Base-by-base conservation (phyloP, 2,888 invertebrate genomes). In the Drosophila anomelani region DNA sequence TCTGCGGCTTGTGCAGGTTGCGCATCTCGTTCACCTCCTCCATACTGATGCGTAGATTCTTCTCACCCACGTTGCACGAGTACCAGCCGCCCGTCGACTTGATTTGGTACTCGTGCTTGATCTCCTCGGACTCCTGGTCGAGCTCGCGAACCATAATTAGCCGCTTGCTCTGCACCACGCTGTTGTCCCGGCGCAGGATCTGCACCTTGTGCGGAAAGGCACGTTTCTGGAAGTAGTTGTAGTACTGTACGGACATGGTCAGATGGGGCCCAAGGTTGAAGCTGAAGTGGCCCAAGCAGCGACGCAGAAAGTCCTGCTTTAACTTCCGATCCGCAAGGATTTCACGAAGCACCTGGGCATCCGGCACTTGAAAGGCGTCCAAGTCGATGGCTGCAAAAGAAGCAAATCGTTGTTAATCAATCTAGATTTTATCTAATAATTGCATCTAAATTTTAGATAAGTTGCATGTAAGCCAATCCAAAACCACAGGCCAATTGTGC, bases 171-270 rank as follows among this genome's bases (percentile, higher is more conserved):
- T 92, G 91, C 4, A 95, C 92, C n/a, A 93, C 75, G 32, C 93
- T 93, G 91, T 94, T 94, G 47, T 93, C 94, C 15, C 93, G 93
- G 26, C 94, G 92, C 58, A 93, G 81, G 53, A 94, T 89, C 63
- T 92, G 90, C 4, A 93, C 90, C 75, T 93, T 93, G 70, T 93
- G 93, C 1, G 93, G 93, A 51, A 89, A 89, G 56, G 91, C 82
- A 13, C 84, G 89, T 43, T 92, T 92, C 62, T 90, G 83, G 29
- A 90, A 91, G 56, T 91, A 92, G 69, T 93, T 94, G 78, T 94
- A 96, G 80, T 95, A 93, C 76, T 94, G 94, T 36, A 95, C 95
- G 3, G 95, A 94, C 58, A 96, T 92, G 20, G 93, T 91, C 12
- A 95, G 86, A 79, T 93, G 94, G 53, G 94, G 93, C 0, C 95